Percentiles rank a stretch among this genome's conserved stretches.
Conservation (phyloP, 1,140 invertebrate species). For the Papilio machaon region DNA sequence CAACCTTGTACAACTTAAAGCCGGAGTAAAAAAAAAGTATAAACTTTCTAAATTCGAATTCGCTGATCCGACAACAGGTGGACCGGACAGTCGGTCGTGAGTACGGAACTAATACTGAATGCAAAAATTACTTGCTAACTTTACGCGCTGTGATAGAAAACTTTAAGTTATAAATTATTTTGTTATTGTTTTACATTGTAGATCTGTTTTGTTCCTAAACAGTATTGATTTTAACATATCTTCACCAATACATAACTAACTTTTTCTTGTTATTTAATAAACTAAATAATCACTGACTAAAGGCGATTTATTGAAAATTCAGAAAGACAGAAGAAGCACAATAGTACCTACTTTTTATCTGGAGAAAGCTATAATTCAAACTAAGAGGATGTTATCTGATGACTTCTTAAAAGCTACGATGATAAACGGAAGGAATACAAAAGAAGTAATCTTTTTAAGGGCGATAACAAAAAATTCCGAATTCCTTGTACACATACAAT, state of each 20-base stretch:
- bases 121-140: not conserved
- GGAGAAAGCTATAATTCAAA: no score
- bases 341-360: no score
- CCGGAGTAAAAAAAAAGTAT: constrained; percentile 69
- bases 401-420: no score
- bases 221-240: not conserved
- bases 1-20: constrained; percentile 67
- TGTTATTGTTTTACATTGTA: not conserved
- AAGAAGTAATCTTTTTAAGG: not conserved
- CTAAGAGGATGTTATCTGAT: no score
- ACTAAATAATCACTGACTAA: no score
- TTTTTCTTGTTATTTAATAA: no score
- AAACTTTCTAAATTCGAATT: constrained; percentile 77
- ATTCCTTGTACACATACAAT: no score
- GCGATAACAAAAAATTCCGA: no score
- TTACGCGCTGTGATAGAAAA: not conserved
- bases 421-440: not conserved
- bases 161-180: not conserved
- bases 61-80: constrained; percentile 61
- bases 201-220: not conserved
- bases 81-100: constrained; percentile 39
- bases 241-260: no score
- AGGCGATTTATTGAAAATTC: no score
- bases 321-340: no score
- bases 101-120: constrained; percentile 27